Evolutionary conservation across 2,113 vertebrate genomes (phyloP).

Genomic region (Atherinomorus stipes): DNA sequence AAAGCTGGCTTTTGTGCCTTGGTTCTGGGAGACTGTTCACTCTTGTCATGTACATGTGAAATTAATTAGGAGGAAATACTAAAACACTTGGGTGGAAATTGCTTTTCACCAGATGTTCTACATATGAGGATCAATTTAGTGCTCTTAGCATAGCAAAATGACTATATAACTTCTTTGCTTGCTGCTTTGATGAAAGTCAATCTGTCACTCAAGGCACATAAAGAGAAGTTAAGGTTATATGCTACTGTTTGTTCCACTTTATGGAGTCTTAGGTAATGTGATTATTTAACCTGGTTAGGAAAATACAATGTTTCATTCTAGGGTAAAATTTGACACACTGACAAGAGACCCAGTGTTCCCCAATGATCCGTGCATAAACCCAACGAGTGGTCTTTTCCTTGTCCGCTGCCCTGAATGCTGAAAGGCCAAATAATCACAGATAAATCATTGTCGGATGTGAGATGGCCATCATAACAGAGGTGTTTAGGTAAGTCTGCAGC

Average conservation of each 20-base stretch:
- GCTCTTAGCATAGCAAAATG: conserved; percentile 77
- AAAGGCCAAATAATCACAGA: conserved; percentile 73
- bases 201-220: conserved; percentile 82
- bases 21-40: conserved; percentile 82
- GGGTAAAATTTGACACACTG: conserved; percentile 75
- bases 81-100: conserved; percentile 88
- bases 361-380: conserved; percentile 75
- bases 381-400: conserved; percentile 65
- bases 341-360: conserved; percentile 84
- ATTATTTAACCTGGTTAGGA: conserved; percentile 87
- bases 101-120: conserved; percentile 86
- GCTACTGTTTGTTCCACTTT: conserved; percentile 87
- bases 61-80: conserved; percentile 89
- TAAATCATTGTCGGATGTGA: conserved; percentile 75
- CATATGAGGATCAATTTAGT: conserved; percentile 85
- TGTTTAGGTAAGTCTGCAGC: conserved; percentile 58
- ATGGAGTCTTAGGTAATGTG: conserved; percentile 84
- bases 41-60: conserved; percentile 87
- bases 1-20: conserved; percentile 85
- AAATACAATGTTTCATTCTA: conserved; percentile 84
- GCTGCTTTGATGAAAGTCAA: conserved; percentile 83
- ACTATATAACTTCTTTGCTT: conserved; percentile 74
- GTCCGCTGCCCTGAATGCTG: conserved; percentile 34
- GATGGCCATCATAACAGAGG: conserved; percentile 64
- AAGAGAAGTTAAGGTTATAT: conserved; percentile 76